A percentile compares a stretch with the other conserved stretches of the same genome.
Evolutionary conservation across 2,113 vertebrate genomes (phyloP).

Genomic region (Myotis lucifugus): DNA sequence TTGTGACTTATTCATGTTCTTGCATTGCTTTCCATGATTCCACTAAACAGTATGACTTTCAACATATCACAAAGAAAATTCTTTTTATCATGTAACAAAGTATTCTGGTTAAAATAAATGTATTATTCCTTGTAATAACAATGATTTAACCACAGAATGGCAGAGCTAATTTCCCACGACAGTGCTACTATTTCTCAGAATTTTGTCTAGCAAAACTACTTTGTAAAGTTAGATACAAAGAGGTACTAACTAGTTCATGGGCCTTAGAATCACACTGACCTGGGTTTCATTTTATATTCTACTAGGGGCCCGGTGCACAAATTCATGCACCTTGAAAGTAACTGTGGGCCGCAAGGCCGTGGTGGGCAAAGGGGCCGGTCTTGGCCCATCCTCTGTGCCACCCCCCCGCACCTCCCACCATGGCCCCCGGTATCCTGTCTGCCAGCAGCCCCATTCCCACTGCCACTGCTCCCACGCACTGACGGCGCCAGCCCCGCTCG

Average conservation of each 20-base stretch:
- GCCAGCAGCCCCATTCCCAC: no score
- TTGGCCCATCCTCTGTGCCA: no score
- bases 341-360: no score
- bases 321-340: no score
- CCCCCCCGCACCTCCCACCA: no score
- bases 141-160: not conserved
- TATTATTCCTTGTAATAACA: not conserved
- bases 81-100: not conserved
- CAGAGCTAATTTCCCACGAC: not conserved
- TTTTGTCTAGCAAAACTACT: not conserved
- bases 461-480: no score
- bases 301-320: no score
- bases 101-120: not conserved
- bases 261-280: not conserved
- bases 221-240: not conserved
- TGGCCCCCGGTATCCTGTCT: no score
- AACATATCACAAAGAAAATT: not conserved
- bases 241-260: not conserved
- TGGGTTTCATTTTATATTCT: not conserved
- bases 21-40: not conserved
- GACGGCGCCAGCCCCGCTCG: no score
- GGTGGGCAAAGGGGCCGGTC: no score
- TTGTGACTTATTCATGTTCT: not conserved
- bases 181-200: not conserved
- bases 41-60: not conserved